A percentile compares a stretch with the other conserved stretches of the same genome.
phyloP scores from a whole-genome alignment of 2,888 invertebrate species.

The Aelia acuminata region DNA sequence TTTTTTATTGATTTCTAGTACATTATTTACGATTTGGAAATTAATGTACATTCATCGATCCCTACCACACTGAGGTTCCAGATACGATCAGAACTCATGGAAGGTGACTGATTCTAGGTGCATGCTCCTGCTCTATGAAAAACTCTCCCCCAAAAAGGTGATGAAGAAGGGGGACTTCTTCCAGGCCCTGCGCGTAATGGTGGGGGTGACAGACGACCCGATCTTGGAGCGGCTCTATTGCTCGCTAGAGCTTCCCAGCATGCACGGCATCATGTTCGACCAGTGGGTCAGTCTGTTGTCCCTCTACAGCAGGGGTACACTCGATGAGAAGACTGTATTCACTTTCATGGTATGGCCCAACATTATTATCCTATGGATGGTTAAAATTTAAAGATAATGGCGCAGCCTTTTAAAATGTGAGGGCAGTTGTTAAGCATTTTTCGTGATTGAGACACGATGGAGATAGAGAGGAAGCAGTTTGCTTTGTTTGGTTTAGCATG shows the following conservation, averaged over 20 bases:
- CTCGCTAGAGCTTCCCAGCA: slow-evolving; percentile 61
- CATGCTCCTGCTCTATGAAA: slow-evolving; percentile 25
- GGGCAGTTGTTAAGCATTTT: neutral
- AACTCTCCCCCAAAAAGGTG: neutral
- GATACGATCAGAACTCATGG: neutral
- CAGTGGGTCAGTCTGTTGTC: slow-evolving; percentile 62
- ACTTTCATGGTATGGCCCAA: slow-evolving; percentile 59
- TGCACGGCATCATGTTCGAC: slow-evolving; percentile 61
- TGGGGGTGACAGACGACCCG: neutral
- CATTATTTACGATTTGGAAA: neutral
- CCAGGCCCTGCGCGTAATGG: slow-evolving; percentile 7
- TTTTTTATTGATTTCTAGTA: neutral
- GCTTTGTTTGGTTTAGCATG: neutral
- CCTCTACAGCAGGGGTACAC: slow-evolving; percentile 60
- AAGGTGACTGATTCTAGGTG: slow-evolving; percentile 1
- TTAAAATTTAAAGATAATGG: no score
- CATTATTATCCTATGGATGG: no score
- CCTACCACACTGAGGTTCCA: neutral
- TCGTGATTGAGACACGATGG: neutral
- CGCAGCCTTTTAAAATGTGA: neutral
- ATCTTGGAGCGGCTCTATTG: slow-evolving; percentile 62
- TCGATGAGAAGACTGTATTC: slow-evolving; percentile 63
- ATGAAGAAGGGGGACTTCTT: slow-evolving; percentile 48
- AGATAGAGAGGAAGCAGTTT: neutral
- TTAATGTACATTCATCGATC: neutral